A percentile compares a stretch with the other conserved stretches of the same genome.
phyloP scores from a whole-genome alignment of 1,140 invertebrate genomes.

The Drosophila arizonae region DNA sequence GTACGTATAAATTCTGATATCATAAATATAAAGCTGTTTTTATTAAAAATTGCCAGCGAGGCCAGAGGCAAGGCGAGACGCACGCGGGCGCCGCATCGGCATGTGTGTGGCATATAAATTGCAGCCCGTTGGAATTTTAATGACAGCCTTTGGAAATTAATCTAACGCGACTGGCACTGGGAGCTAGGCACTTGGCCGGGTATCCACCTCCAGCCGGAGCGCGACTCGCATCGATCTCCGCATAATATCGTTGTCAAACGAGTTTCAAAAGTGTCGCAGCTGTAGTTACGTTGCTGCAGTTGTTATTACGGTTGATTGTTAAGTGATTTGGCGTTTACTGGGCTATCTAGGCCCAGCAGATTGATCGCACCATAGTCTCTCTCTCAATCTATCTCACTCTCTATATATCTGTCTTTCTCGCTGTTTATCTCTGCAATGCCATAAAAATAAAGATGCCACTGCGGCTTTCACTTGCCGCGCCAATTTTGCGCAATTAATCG shows the following conservation, averaged over 20 bases:
- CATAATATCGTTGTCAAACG: slow-evolving; percentile 68
- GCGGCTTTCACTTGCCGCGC: slow-evolving; percentile 71
- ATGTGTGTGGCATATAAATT: slow-evolving; percentile 81
- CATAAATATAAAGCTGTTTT: slow-evolving; percentile 80
- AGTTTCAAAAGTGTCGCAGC: slow-evolving; percentile 77
- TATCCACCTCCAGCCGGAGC: not conserved
- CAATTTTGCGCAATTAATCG: slow-evolving; percentile 79
- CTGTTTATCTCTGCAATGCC: slow-evolving; percentile 39
- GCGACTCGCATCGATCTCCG: slow-evolving; percentile 30
- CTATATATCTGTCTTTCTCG: slow-evolving; percentile 31
- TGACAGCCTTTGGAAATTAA: slow-evolving; percentile 81
- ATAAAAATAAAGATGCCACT: slow-evolving; percentile 68
- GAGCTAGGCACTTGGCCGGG: not conserved
- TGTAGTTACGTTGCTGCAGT: slow-evolving; percentile 49
- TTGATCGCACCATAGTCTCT: slow-evolving; percentile 37
- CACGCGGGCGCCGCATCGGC: slow-evolving; percentile 43
- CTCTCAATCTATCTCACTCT: slow-evolving; percentile 36
- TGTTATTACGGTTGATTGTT: slow-evolving; percentile 67
- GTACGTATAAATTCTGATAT: slow-evolving; percentile 59
- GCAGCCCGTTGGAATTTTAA: slow-evolving; percentile 78
- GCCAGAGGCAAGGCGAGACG: slow-evolving; percentile 40
- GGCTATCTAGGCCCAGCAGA: slow-evolving; percentile 41
- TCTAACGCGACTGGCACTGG: slow-evolving; percentile 69
- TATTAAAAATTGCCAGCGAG: slow-evolving; percentile 72
- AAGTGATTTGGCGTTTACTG: slow-evolving; percentile 65